Base-by-base conservation (phyloP, 2,888 invertebrate species). In the Tiliacea aurago region DNA sequence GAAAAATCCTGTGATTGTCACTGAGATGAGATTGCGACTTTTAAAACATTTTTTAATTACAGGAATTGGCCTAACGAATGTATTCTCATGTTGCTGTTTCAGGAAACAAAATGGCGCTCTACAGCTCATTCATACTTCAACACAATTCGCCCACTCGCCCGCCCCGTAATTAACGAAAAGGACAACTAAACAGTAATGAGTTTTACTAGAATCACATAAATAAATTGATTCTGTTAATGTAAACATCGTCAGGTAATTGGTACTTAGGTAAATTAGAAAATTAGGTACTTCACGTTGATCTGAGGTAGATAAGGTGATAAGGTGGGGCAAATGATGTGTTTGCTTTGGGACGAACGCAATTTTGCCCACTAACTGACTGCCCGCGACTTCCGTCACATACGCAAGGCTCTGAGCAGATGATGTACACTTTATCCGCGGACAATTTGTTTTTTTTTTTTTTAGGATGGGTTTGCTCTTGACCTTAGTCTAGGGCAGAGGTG, bases 161-260 rank as follows among this genome's bases (percentile, higher is more conserved):
- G n/a, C 53, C 73, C 68, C 78, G 88, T 90, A 90, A 90, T 90
- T 90, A 90, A 90, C 88, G 73, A 73, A 82, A 87, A 88, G 89
- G 89, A 90, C 90, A 89, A 87, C 89, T 86, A 83, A 71, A 79
- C 86, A 84, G 86, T 90, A 90, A 91, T 88, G 90, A 90, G 89
- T 86, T 79, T 76, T 69, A 78, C 84, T 79, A 88, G 86, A 85
- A 87, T 85, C 88, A 86, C 88, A 88, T 83, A 85, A 83, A 87
- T 86, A 83, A 70, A 85, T 87, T 86, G 88, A 88, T 89, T 86
- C 73, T 76, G 71, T 81, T 83, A 80, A 86, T 83, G 72, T 76
- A 80, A 81, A 74, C 75, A 81, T 77, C 66, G 79, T 73, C 76
- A 79, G 61, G 75, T 83, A 83, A 87, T 84, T 73, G 73, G 58